Evolutionary conservation across 1,140 invertebrate species (phyloP).

Genomic region (Rhagoletis pomonella): DNA sequence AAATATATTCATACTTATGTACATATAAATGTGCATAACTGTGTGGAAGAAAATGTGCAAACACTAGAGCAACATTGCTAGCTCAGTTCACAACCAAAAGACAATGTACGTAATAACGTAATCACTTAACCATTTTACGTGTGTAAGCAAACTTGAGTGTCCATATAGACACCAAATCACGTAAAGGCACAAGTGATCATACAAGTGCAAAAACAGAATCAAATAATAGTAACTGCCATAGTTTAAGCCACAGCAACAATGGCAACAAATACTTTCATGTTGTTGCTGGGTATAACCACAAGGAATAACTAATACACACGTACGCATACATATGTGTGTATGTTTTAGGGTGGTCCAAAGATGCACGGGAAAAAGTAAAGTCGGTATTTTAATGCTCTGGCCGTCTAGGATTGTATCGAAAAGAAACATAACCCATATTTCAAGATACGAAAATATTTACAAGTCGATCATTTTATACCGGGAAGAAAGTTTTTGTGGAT

Average conservation of each 20-base stretch:
- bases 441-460: too few relatives aligned
- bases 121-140: slow-evolving; percentile 50
- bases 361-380: too few relatives aligned
- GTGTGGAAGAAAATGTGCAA: neutral
- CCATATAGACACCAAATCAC: slow-evolving; percentile 2
- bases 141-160: slow-evolving; percentile 24
- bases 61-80: slow-evolving; percentile 2
- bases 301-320: neutral
- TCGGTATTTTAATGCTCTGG: too few relatives aligned
- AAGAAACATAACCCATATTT: too few relatives aligned
- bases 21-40: neutral
- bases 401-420: too few relatives aligned
- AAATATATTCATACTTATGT: too few relatives aligned
- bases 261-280: neutral
- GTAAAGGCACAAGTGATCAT: neutral
- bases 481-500: neutral
- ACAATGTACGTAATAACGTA: slow-evolving; percentile 47
- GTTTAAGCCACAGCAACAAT: neutral
- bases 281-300: neutral
- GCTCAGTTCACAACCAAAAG: slow-evolving; percentile 43
- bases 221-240: neutral
- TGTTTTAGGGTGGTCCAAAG: neutral
- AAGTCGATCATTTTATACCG: too few relatives aligned
- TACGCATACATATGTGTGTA: neutral
- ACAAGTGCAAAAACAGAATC: neutral